These are phyloP conservation scores for Cnemophilus loriae DNA, from an alignment of 2,113 vertebrate species.

Conservation along the genomic window DNA sequence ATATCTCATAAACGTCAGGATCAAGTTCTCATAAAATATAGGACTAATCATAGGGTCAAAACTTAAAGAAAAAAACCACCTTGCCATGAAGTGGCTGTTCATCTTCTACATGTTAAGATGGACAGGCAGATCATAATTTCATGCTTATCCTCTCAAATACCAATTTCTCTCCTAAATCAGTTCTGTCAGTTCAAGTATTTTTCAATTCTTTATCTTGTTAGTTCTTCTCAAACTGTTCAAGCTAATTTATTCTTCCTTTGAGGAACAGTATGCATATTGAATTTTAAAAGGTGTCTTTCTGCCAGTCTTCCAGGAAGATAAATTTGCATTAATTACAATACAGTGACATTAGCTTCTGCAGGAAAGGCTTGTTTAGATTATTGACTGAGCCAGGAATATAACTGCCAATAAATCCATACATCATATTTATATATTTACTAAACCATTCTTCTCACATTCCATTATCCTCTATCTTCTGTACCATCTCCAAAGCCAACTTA, in stretches of 20 bases:
- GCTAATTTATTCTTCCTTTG: background rate
- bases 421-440: background rate
- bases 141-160: background rate
- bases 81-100: background rate
- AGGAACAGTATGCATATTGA: background rate
- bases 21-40: background rate
- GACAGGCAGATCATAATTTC: background rate
- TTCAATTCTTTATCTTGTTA: background rate
- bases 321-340: background rate
- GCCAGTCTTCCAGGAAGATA: background rate
- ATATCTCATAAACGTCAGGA: background rate
- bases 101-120: background rate
- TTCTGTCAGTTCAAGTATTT: background rate
- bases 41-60: background rate
- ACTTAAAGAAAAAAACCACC: background rate
- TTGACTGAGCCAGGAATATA: background rate
- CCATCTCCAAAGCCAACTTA: background rate
- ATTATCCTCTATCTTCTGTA: background rate
- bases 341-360: background rate
- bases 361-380: background rate
- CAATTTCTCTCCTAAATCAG: background rate
- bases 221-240: background rate
- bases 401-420: background rate
- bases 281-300: background rate
- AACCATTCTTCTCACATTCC: background rate